These are phyloP conservation scores for Halocynthia aurantium DNA, from an alignment of 23 tunicate species.

Conservation along the genomic window DNA sequence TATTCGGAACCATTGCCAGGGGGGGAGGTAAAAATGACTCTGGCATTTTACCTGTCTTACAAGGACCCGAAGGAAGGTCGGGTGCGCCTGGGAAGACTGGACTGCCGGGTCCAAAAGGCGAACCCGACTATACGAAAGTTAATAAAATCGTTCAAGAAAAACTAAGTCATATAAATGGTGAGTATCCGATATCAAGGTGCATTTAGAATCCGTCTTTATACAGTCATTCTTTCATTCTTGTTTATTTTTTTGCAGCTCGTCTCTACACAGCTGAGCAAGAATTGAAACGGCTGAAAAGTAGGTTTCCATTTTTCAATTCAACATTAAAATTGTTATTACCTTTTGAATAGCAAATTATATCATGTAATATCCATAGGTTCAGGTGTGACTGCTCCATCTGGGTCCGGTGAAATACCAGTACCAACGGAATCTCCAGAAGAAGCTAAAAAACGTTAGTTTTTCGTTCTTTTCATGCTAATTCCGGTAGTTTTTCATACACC, in stretches of 20 bases:
- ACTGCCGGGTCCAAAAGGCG: slow-evolving; percentile 21
- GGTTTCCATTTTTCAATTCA: too few relatives aligned
- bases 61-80: slow-evolving; percentile 21
- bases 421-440: slow-evolving; percentile 30
- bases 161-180: slow-evolving; percentile 9
- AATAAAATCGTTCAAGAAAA: neutral
- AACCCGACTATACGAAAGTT: slow-evolving; percentile 19
- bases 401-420: neutral
- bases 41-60: slow-evolving; percentile 21
- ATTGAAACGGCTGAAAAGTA: too few relatives aligned
- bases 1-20: slow-evolving; percentile 9
- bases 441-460: neutral
- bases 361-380: neutral
- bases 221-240: neutral
- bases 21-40: slow-evolving; percentile 5
- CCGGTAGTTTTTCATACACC: neutral
- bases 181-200: neutral
- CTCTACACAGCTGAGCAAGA: neutral
- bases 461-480: neutral
- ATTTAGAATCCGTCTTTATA: neutral
- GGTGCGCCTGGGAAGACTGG: slow-evolving; percentile 26
- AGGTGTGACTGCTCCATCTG: slow-evolving; percentile 1
- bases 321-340: too few relatives aligned
- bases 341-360: too few relatives aligned
- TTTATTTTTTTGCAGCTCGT: slow-evolving; percentile 1